These are phyloP conservation scores for Chrysochloris asiatica DNA, from an alignment of 2,113 vertebrate species.

Conservation along the genomic window DNA sequence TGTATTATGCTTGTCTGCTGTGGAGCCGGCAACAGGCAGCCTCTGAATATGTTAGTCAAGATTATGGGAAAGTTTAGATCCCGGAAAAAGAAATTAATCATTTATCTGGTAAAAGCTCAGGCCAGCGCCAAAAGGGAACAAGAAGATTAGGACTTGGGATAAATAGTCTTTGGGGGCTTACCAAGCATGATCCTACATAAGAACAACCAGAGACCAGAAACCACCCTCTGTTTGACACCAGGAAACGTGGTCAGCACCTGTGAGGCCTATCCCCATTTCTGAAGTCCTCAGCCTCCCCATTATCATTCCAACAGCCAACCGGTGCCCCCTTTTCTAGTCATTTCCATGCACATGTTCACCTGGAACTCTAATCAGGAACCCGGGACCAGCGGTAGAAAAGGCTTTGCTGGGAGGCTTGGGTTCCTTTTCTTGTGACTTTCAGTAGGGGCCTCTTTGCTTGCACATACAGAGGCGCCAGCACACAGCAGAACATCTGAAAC, in stretches of 20 bases:
- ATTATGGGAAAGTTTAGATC: neutral
- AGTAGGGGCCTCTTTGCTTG: rapidly evolving
- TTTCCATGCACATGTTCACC: rapidly evolving
- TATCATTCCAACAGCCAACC: rapidly evolving
- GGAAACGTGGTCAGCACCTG: rapidly evolving
- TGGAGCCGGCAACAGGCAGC: rapidly evolving
- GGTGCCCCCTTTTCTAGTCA: neutral
- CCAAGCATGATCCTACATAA: rapidly evolving
- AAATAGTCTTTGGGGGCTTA: rapidly evolving
- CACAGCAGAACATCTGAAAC: neutral
- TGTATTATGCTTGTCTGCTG: rapidly evolving
- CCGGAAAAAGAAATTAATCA: neutral
- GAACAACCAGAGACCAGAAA: neutral
- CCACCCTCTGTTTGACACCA: rapidly evolving
- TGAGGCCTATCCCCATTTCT: rapidly evolving
- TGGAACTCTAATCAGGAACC: neutral
- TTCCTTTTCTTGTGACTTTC: rapidly evolving
- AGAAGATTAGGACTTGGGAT: neutral
- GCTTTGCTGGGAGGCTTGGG: rapidly evolving
- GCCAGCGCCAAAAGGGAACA: neutral
- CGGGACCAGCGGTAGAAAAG: rapidly evolving
- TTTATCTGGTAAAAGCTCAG: neutral
- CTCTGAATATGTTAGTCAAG: neutral
- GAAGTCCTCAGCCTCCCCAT: too few species aligned
- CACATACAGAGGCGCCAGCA: rapidly evolving